phyloP scores from a whole-genome alignment of 2,113 vertebrate species.

The Psilopsiagon aymara region DNA sequence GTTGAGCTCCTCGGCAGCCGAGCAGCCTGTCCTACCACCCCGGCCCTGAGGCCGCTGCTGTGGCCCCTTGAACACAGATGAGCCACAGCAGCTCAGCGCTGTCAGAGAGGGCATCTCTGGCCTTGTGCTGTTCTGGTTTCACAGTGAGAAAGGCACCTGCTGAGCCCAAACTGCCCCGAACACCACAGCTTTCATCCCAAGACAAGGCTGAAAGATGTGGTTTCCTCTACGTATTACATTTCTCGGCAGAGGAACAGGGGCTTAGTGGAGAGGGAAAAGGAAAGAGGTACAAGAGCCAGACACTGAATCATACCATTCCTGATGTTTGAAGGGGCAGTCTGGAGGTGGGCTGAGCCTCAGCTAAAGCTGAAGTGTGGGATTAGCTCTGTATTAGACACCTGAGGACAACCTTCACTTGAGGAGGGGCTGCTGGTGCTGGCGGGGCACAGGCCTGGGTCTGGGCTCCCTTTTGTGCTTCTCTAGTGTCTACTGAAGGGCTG shows the following conservation, averaged over 20 bases:
- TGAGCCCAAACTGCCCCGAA: neutral
- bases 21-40: neutral
- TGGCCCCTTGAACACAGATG: accelerated
- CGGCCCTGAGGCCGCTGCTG: accelerated
- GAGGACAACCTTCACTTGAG: neutral
- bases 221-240: neutral
- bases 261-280: neutral
- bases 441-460: neutral
- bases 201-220: neutral
- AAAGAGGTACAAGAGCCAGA: neutral
- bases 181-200: neutral
- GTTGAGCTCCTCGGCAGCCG: neutral
- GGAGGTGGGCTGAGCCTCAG: neutral
- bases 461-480: neutral
- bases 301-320: neutral
- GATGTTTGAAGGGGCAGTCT: neutral
- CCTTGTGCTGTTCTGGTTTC: accelerated
- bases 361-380: neutral
- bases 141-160: neutral
- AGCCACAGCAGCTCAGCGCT: neutral
- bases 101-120: neutral
- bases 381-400: neutral
- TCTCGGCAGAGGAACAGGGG: neutral
- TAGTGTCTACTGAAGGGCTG: neutral
- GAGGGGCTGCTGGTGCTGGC: neutral